Evolutionary conservation across 2,888 invertebrate species (phyloP), one percentile per base, ranked within the genome.

Genomic region (Silvanus unidentatus): DNA sequence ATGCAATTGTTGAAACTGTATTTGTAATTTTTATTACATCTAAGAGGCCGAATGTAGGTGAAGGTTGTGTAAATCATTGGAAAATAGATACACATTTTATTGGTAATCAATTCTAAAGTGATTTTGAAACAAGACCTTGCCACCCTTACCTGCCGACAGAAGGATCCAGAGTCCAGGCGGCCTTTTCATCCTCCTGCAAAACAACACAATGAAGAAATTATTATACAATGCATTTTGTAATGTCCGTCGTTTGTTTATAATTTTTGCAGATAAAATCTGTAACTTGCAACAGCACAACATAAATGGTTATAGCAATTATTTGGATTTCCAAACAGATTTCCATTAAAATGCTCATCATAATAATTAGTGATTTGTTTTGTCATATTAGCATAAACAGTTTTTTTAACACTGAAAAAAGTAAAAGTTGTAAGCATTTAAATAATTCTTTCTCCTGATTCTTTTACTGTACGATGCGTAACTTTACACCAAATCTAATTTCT

Each of bases 111-210:
- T 22, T 22, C 3, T 3, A 22, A 22, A 22, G n/a, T n/a, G 32
- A 5, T 32, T 32, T 32, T 32, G n/a, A n/a, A n/a, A n/a, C n/a
- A n/a, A n/a, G n/a, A n/a, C n/a, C n/a, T n/a, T n/a, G n/a, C n/a
- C n/a, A 35, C 28, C 53, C 73, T 68, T 64, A 77, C 77, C 77
- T 66, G 75, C 72, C 64, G 74, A 71, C 60, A 76, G 64, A 28
- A 75, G 69, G 57, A 74, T 69, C 77, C 77, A 77, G 63, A 74
- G 68, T 65, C 74, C 74, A 64, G 72, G 64, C 43, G 70, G 74
- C 64, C 73, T 73, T 66, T 70, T 76, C 77, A 77, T 77, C 52
- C 58, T 72, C 62, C 66, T 68, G 62, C 28, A 66, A 65, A 64
- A 65, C 53, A 51, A 54, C 53, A 51, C 39, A 44, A 50, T 37